Percentiles rank a stretch among this genome's conserved stretches.
Evolutionary conservation across 1,140 invertebrate genomes (phyloP).

Genomic region (Tyrophagus putrescentiae): DNA sequence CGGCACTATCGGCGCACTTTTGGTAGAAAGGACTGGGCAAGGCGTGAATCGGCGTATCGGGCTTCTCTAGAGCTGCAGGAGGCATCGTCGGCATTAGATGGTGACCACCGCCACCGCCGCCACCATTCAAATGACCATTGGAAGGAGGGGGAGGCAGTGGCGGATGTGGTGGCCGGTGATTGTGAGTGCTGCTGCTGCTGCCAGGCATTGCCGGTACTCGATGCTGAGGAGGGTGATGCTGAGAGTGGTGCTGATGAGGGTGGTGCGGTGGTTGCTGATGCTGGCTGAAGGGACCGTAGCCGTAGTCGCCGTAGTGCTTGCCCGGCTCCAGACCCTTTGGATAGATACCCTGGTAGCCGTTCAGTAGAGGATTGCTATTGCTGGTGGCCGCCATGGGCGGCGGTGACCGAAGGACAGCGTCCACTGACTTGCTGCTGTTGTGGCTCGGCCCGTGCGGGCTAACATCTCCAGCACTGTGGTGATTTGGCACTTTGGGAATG

Average conservation of each 20-base stretch:
- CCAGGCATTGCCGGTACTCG: background rate
- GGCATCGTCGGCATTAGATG: no score
- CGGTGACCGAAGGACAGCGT: background rate
- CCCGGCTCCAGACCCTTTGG: no score
- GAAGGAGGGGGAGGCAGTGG: background rate
- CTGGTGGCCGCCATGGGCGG: background rate
- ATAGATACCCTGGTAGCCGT: no score
- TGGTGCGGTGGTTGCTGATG: background rate
- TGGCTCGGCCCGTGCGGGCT: background rate
- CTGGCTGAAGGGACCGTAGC: no score
- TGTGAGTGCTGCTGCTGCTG: background rate
- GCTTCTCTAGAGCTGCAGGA: no score
- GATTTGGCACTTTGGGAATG: conserved; percentile 5
- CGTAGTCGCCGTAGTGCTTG: no score
- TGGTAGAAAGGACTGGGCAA: no score
- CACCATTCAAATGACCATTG: background rate
- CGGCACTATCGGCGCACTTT: no score
- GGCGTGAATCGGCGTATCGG: no score
- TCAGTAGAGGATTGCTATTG: no score
- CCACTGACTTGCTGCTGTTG: background rate
- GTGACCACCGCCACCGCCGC: no score
- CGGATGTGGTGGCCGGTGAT: background rate
- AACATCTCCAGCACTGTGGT: background rate
- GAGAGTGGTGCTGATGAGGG: background rate
- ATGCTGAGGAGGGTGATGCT: background rate